phyloP scores from a whole-genome alignment of 2,113 vertebrate genomes.

The Melozone crissalis region DNA sequence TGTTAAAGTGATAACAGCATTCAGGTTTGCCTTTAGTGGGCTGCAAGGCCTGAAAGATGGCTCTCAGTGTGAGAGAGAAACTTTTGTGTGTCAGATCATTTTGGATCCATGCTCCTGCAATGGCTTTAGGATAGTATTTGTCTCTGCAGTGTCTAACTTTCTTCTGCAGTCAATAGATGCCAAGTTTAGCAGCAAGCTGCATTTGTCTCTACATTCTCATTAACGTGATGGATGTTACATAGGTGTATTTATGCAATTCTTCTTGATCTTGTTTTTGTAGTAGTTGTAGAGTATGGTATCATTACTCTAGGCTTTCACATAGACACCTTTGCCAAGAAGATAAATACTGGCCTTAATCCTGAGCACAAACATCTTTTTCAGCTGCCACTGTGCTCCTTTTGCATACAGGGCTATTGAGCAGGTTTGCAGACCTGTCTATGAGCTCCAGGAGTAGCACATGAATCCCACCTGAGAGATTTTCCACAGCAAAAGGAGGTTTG shows the following conservation, averaged over 20 bases:
- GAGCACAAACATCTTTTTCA: slow-evolving; percentile 30
- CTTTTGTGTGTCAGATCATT: neutral
- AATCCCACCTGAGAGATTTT: neutral
- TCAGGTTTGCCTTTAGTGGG: neutral
- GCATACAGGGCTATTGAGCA: neutral
- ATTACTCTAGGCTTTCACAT: slow-evolving; percentile 33
- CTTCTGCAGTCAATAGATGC: slow-evolving; percentile 26
- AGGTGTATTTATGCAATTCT: slow-evolving; percentile 52
- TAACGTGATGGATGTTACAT: slow-evolving; percentile 23
- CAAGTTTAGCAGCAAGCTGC: neutral
- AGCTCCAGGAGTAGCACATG: neutral
- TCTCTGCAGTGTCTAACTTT: neutral
- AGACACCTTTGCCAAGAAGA: slow-evolving; percentile 48
- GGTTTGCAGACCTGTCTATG: neutral
- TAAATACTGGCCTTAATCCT: slow-evolving; percentile 43
- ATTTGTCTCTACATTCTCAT: slow-evolving; percentile 18
- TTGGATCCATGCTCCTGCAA: neutral
- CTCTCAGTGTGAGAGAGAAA: neutral
- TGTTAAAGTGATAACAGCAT: neutral
- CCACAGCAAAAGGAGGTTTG: neutral
- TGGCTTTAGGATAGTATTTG: slow-evolving; percentile 9
- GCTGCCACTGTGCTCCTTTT: slow-evolving; percentile 12
- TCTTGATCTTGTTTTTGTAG: slow-evolving; percentile 61
- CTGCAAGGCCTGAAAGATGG: neutral
- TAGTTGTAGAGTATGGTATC: slow-evolving; percentile 17